These are phyloP conservation scores for Coregonus ussuriensis DNA, from an alignment of 2,797 vertebrate genomes.

Conservation along the genomic window DNA sequence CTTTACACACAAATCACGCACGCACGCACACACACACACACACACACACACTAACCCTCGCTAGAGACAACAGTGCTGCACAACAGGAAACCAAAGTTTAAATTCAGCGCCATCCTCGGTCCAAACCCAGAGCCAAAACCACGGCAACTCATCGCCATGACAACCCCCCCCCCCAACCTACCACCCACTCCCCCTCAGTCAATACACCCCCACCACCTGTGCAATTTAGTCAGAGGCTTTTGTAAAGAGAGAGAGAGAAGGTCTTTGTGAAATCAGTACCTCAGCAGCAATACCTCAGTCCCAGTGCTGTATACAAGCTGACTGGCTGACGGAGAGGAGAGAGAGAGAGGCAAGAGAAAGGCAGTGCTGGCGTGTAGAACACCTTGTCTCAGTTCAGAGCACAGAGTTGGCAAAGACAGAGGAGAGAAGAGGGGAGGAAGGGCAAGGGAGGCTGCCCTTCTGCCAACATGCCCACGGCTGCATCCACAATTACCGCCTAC, in stretches of 20 bases:
- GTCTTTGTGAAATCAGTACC: no score
- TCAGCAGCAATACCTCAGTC: no score
- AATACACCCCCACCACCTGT: constrained; percentile 4
- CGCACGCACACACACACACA: background rate
- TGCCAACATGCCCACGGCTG: background rate
- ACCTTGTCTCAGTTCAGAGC: constrained; percentile 1
- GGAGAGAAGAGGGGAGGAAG: background rate
- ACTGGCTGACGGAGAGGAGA: background rate
- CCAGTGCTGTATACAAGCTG: background rate
- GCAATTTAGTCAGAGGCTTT: no score
- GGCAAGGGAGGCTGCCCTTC: background rate
- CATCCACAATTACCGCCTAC: background rate
- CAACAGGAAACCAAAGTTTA: background rate
- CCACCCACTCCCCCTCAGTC: background rate
- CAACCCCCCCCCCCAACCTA: background rate
- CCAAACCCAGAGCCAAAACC: background rate
- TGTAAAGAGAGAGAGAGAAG: no score
- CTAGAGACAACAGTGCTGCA: background rate
- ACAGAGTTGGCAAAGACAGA: background rate
- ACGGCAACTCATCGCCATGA: background rate
- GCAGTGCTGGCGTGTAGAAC: background rate
- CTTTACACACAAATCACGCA: background rate
- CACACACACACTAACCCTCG: background rate
- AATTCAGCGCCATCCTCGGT: background rate
- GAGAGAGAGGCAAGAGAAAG: background rate